These are phyloP conservation scores for Holothuria glaberrima DNA, from an alignment of 35 echinoderm and acorn worm genomes.

Conservation along the genomic window DNA sequence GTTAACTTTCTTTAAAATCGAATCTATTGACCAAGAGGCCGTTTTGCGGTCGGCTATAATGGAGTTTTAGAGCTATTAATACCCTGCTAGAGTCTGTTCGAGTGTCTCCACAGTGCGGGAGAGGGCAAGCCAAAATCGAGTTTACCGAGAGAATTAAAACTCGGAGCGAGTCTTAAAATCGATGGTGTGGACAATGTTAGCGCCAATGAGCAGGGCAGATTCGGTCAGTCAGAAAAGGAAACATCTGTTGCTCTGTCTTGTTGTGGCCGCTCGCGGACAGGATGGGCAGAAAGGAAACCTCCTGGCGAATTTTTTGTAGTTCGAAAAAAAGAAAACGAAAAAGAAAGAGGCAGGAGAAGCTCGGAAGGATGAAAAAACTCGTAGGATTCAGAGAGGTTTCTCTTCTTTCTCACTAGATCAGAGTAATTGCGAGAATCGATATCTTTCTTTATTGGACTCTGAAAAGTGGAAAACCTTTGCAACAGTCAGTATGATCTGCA, in stretches of 20 bases:
- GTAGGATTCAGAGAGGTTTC: too few species aligned
- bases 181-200: constrained; percentile 39
- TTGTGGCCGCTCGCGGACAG: neutral
- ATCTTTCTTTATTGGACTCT: too few species aligned
- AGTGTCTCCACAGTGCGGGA: constrained; percentile 32
- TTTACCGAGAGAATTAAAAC: constrained; percentile 31
- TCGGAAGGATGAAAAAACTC: too few species aligned
- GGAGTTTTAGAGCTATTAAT: constrained; percentile 25
- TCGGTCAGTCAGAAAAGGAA: constrained; percentile 42
- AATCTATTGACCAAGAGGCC: constrained; percentile 32
- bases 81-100: constrained; percentile 1
- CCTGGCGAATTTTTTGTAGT: too few species aligned
- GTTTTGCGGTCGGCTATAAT: constrained; percentile 10
- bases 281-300: too few species aligned
- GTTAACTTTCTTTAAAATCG: constrained; percentile 52
- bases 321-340: too few species aligned
- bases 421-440: too few species aligned
- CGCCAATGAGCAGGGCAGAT: constrained; percentile 46
- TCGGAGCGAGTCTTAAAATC: constrained; percentile 31
- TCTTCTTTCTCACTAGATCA: too few species aligned
- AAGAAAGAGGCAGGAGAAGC: too few species aligned
- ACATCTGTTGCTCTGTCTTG: constrained; percentile 39
- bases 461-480: too few species aligned
- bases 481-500: too few species aligned
- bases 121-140: constrained; percentile 36